Evolutionary conservation across 2,113 vertebrate species (phyloP).

Genomic region (Oreochromis tanganicae): DNA sequence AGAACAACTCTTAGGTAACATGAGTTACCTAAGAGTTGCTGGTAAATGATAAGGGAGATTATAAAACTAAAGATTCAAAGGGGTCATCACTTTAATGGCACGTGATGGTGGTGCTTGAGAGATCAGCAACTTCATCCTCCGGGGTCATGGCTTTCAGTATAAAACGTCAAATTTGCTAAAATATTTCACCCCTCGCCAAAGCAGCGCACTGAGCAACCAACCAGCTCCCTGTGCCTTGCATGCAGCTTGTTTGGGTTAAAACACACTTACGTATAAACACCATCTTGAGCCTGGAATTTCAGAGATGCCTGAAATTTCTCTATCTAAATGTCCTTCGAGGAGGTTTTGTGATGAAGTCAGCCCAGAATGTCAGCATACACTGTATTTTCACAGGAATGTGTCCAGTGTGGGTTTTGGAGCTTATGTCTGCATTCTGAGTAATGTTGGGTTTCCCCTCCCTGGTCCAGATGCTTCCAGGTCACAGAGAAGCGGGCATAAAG

Average conservation of each 20-base stretch:
- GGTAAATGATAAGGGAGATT: background rate
- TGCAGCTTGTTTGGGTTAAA: background rate
- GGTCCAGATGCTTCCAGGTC: slow-evolving; percentile 69
- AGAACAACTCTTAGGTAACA: background rate
- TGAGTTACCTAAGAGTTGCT: background rate
- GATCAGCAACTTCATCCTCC: background rate
- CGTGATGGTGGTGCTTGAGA: accelerated
- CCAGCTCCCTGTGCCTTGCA: accelerated
- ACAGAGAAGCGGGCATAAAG: background rate
- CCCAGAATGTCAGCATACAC: background rate
- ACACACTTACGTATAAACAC: background rate
- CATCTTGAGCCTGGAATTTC: background rate
- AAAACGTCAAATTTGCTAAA: background rate
- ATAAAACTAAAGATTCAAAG: background rate
- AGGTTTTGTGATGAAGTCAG: background rate
- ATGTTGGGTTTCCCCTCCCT: background rate
- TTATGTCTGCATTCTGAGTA: background rate
- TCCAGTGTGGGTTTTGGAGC: background rate
- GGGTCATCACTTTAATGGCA: background rate
- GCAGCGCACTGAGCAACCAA: background rate
- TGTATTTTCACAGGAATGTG: background rate
- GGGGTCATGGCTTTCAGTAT: background rate
- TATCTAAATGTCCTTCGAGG: background rate
- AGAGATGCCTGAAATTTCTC: background rate
- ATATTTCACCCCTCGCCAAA: background rate